Evolutionary conservation across 2,888 invertebrate genomes (phyloP), one percentile per base, ranked within the genome.

Genomic region (Tuta absoluta): DNA sequence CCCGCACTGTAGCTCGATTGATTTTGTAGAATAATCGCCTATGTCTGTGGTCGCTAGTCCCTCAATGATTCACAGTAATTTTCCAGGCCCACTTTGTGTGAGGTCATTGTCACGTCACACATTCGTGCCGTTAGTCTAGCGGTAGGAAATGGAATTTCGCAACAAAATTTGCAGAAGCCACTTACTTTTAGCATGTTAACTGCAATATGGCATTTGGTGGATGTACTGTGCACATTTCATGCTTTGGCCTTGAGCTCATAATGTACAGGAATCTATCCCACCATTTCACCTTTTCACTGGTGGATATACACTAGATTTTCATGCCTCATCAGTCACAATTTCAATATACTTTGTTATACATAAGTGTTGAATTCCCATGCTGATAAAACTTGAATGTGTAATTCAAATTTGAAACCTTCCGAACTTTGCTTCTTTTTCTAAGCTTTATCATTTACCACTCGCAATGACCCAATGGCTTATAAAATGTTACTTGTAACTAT

Each of bases 91-190:
- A 75, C 72, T 74, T 75, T 73, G 71, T 69, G 76, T 81, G 82
- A 85, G 85, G 84, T 84, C 84, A 85, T 83, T 86, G 84, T 84
- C 85, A 85, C 80, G 82, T 71, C 82, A 76, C 78, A 81, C 73
- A 76, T 79, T 82, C 85, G 81, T 85, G 85, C 86, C 85, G 85
- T 83, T 66, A 38, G 17, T 59, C 17, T 45, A 82, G 80, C 80
- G 84, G 77, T 81, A 82, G 78, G 76, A 80, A 79, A 78, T 76
- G 67, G 72, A 73, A 70, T 75, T 77, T 77, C 75, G 71, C 76
- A 75, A 72, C 71, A 65, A 69, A 69, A 24, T 56, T 11, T 58
- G 19, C 11, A 51, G 51, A 12, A 51, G 11, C 23, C 51, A 12
- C 51, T 51, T 51, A 51, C 23, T 57, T 57, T 56, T n/a, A 28